These are phyloP conservation scores for Microplitis demolitor DNA, from an alignment of 1,140 invertebrate genomes.

Conservation along the genomic window DNA sequence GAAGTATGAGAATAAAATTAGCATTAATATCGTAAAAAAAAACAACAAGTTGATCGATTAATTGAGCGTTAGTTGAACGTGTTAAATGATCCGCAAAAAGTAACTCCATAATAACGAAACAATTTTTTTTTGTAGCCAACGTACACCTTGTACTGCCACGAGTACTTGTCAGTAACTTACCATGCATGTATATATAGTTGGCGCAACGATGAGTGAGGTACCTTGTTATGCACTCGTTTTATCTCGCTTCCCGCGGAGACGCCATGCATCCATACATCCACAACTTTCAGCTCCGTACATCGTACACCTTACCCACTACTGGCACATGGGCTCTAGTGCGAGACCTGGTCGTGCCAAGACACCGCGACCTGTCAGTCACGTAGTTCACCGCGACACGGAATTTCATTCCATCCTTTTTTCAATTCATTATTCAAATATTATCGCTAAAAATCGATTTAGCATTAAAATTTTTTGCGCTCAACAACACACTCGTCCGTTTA, in stretches of 20 bases:
- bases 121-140: not conserved
- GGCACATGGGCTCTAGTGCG: not conserved
- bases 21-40: no score
- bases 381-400: constrained; percentile 13
- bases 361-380: constrained; percentile 18
- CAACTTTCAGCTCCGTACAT: not conserved
- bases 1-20: no score
- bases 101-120: no score
- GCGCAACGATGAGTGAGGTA: constrained; percentile 5
- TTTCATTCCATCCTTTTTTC: constrained; percentile 12
- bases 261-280: not conserved
- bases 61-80: no score
- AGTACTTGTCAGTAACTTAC: not conserved
- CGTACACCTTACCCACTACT: not conserved
- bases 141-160: not conserved
- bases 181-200: not conserved
- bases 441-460: no score
- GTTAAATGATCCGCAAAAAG: no score
- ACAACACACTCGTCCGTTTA: not conserved
- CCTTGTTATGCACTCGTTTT: constrained; percentile 17
- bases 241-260: not conserved
- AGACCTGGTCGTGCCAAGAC: not conserved
- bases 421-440: not conserved
- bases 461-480: no score
- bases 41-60: no score